These are phyloP conservation scores for Heterodera schachtii DNA, from an alignment of 1,140 invertebrate species.

Conservation along the genomic window DNA sequence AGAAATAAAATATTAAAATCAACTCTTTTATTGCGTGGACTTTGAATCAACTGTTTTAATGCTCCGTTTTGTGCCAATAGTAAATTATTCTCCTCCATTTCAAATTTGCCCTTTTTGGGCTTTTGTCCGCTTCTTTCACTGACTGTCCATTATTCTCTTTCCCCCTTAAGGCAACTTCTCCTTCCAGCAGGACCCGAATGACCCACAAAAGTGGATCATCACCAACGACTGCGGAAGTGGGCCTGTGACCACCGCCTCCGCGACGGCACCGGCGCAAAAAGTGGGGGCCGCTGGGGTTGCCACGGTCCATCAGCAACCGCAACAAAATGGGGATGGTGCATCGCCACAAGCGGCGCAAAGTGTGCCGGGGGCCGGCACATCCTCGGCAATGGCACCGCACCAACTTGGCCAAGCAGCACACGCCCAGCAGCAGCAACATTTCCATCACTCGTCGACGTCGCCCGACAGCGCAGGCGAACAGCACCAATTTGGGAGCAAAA, in stretches of 20 bases:
- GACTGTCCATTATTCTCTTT: background rate
- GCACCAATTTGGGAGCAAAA: slow-evolving; percentile 32
- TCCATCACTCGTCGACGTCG: background rate
- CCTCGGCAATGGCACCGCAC: background rate
- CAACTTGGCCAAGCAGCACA: background rate
- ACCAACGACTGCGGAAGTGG: slow-evolving; percentile 49
- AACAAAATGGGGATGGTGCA: background rate
- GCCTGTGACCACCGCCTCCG: slow-evolving; percentile 9
- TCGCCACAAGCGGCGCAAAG: background rate
- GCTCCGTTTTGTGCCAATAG: too few relatives aligned
- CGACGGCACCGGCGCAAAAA: slow-evolving; percentile 36
- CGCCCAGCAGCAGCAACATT: background rate
- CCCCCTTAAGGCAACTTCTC: slow-evolving; percentile 59
- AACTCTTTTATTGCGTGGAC: background rate
- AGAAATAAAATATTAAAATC: too few relatives aligned
- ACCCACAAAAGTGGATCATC: slow-evolving; percentile 66
- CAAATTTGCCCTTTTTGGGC: too few relatives aligned
- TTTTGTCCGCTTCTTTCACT: background rate
- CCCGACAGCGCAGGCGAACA: slow-evolving; percentile 22
- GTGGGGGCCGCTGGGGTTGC: slow-evolving; percentile 3
- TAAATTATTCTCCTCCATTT: too few relatives aligned
- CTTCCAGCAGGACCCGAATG: slow-evolving; percentile 65
- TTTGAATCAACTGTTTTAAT: background rate
- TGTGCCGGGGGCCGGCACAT: background rate
- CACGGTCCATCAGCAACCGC: background rate